These are phyloP conservation scores for Hemibates koningsi DNA, from an alignment of 2,113 vertebrate species.

Conservation along the genomic window DNA sequence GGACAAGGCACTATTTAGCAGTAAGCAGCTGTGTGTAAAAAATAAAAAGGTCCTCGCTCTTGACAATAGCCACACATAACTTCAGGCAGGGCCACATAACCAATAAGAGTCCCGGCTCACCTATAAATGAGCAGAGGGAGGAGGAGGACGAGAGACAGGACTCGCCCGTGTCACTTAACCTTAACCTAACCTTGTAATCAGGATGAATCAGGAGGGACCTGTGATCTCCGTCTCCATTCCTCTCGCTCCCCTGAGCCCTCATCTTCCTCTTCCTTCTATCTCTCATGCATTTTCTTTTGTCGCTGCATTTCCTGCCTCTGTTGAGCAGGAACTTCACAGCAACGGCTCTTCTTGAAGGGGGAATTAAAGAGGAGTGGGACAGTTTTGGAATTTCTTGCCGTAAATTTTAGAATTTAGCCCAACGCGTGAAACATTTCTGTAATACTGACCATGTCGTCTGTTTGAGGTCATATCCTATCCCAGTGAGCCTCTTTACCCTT, in stretches of 20 bases:
- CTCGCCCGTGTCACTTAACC: conserved; percentile 67
- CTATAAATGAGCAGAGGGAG: conserved; percentile 75
- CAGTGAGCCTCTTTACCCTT: neutral
- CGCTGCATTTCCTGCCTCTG: neutral
- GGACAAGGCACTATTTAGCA: conserved; percentile 99
- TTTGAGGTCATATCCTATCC: neutral
- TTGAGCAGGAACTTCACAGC: neutral
- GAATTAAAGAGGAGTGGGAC: neutral
- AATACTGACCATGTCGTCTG: no score
- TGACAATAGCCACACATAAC: conserved; percentile 88
- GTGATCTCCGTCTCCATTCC: conserved; percentile 51
- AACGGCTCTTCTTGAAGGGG: neutral
- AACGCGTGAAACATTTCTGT: neutral
- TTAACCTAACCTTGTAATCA: conserved; percentile 73
- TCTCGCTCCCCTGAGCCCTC: conserved; percentile 11
- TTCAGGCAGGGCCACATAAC: conserved; percentile 82
- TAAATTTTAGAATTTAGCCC: neutral
- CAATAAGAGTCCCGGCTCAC: conserved; percentile 85
- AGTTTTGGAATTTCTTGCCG: neutral
- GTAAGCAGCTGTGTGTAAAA: conserved; percentile 95
- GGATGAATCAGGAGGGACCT: conserved; percentile 62
- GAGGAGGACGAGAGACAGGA: conserved; percentile 30
- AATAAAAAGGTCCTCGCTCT: conserved; percentile 90
- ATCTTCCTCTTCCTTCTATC: neutral
- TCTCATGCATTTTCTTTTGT: neutral